These are phyloP conservation scores for Auanema freiburgensis DNA, from an alignment of 2,888 invertebrate species.

Conservation along the genomic window DNA sequence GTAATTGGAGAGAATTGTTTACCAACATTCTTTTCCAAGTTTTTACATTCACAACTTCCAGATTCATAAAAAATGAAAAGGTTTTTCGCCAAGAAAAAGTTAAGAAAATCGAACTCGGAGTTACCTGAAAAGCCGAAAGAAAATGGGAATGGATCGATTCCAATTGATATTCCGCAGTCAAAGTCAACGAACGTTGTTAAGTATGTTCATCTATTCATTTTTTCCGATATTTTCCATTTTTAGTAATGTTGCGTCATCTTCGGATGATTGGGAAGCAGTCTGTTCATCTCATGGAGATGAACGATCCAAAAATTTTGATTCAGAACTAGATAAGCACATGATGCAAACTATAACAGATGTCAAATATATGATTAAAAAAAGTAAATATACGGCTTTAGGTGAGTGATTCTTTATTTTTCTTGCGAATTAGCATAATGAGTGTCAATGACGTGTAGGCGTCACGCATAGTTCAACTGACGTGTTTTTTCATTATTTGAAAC, in stretches of 20 bases:
- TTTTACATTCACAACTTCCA: too few species aligned
- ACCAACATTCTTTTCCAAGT: not conserved
- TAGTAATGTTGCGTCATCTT: conserved; percentile 41
- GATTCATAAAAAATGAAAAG: conserved; percentile 28
- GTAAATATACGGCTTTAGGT: conserved; percentile 62
- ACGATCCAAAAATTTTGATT: conserved; percentile 48
- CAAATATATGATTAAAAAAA: conserved; percentile 59
- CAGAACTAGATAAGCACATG: conserved; percentile 59
- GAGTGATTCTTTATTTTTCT: conserved; percentile 12
- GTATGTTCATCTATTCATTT: too few species aligned
- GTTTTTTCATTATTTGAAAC: too few species aligned
- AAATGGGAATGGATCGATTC: conserved; percentile 20
- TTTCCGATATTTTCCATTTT: conserved; percentile 13
- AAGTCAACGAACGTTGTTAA: conserved; percentile 42
- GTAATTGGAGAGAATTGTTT: not conserved
- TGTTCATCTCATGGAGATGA: conserved; percentile 50
- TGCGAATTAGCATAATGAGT: too few species aligned
- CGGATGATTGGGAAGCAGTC: conserved; percentile 48
- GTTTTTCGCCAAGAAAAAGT: conserved; percentile 47
- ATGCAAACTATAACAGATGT: conserved; percentile 64
- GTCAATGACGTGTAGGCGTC: too few species aligned
- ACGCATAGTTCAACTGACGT: too few species aligned
- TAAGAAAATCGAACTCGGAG: conserved; percentile 49
- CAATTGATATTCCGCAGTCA: conserved; percentile 36
- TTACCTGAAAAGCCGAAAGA: conserved; percentile 31